These are phyloP conservation scores for Cinara cedri DNA, from an alignment of 2,888 invertebrate species.

Conservation along the genomic window DNA sequence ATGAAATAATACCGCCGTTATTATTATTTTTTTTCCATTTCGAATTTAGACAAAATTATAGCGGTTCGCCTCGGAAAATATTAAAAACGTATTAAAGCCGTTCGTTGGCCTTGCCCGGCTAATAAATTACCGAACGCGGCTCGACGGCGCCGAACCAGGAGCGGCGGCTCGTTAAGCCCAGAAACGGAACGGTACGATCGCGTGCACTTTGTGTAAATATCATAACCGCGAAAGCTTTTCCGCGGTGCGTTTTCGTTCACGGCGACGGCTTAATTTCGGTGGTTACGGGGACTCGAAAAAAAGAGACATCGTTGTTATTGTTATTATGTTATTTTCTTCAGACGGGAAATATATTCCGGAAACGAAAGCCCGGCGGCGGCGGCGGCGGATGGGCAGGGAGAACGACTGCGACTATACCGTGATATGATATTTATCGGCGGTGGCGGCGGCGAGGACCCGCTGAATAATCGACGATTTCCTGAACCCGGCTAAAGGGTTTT, in stretches of 20 bases:
- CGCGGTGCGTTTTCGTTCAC: slow-evolving; percentile 5
- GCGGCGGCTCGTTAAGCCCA: background rate
- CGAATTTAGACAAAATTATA: background rate
- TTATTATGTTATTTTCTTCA: slow-evolving; percentile 43
- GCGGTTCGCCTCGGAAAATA: background rate
- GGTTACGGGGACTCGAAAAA: slow-evolving; percentile 23
- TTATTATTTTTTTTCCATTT: no score
- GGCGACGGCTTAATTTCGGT: slow-evolving; percentile 41
- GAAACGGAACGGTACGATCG: slow-evolving; percentile 4
- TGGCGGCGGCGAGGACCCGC: slow-evolving; percentile 34
- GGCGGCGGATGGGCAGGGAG: background rate
- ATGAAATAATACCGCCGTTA: no score
- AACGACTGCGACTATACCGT: slow-evolving; percentile 42
- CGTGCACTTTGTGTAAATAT: background rate
- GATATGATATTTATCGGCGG: slow-evolving; percentile 45
- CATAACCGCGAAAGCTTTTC: background rate
- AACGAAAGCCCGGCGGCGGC: slow-evolving; percentile 38
- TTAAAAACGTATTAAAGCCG: slow-evolving; percentile 3
- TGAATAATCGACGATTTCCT: slow-evolving; percentile 57
- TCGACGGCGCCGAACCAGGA: background rate
- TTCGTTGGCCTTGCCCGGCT: background rate
- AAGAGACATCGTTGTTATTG: slow-evolving; percentile 42
- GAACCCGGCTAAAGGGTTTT: slow-evolving; percentile 46
- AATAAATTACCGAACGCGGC: slow-evolving; percentile 4
- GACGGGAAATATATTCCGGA: slow-evolving; percentile 52